phyloP scores from a whole-genome alignment of 2,888 invertebrate species.

The Crepidodera aurea region DNA sequence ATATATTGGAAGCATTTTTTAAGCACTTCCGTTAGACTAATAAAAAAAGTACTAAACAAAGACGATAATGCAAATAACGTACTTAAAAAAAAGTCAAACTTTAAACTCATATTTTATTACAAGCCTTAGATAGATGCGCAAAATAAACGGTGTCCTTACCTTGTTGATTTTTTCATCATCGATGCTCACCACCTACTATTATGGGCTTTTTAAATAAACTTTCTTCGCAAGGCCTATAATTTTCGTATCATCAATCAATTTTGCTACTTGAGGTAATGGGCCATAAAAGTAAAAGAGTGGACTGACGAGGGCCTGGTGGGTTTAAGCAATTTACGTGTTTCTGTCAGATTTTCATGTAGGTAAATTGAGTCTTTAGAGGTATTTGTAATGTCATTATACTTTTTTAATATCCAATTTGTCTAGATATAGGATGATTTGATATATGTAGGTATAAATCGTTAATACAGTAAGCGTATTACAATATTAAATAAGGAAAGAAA shows the following conservation, averaged over 20 bases:
- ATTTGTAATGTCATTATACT: neutral
- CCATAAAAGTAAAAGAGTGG: conserved; percentile 19
- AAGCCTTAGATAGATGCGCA: no score
- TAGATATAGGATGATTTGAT: neutral
- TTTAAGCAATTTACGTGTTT: conserved; percentile 16
- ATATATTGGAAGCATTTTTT: no score
- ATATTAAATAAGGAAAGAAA: no score
- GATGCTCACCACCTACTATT: conserved; percentile 19
- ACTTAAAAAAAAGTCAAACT: no score
- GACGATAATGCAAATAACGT: no score
- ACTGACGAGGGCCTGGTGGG: conserved; percentile 17
- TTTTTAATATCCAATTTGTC: neutral
- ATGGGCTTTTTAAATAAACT: conserved; percentile 24
- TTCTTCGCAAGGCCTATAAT: conserved; percentile 22
- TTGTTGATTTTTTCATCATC: conserved; percentile 22
- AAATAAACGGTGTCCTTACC: neutral
- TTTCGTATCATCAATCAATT: conserved; percentile 30
- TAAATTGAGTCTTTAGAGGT: conserved; percentile 12
- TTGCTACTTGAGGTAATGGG: conserved; percentile 26
- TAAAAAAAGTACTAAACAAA: no score
- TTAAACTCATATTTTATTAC: no score
- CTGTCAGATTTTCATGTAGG: neutral
- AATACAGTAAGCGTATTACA: neutral
- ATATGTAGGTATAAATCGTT: neutral
- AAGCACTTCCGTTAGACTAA: no score